Conservation (phyloP, 2,113 vertebrate species). For the Ctenodactylus gundi region DNA sequence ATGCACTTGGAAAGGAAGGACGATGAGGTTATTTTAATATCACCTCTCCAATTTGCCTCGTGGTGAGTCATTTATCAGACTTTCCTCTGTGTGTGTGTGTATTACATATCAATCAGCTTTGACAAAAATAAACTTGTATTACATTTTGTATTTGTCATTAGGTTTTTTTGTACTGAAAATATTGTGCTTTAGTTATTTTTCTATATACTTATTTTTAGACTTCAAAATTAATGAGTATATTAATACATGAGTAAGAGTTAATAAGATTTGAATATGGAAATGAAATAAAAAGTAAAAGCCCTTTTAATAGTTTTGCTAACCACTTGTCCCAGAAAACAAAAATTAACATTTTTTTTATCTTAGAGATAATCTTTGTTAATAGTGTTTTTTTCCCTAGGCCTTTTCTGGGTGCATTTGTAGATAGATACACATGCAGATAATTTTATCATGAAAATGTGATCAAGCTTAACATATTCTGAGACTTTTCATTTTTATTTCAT, state of each 20-base stretch:
- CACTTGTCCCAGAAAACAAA: background rate
- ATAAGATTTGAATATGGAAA: conserved; percentile 25
- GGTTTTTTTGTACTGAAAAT: background rate
- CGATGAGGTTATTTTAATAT: background rate
- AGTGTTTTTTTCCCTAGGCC: background rate
- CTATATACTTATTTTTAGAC: background rate
- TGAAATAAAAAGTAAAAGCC: background rate
- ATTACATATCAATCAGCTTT: background rate
- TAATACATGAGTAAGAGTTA: background rate
- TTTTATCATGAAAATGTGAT: background rate
- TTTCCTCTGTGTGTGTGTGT: background rate
- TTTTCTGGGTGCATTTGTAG: background rate
- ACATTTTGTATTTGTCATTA: background rate
- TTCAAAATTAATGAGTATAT: background rate
- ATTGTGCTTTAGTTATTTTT: background rate
- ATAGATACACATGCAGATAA: background rate
- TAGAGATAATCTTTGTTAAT: background rate
- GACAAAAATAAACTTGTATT: background rate
- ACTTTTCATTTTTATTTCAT: conserved; percentile 46
- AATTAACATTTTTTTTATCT: background rate
- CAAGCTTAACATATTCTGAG: background rate
- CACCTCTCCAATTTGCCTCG: background rate
- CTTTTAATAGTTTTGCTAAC: conserved; percentile 5
- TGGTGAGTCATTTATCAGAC: background rate
- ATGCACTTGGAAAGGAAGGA: background rate